Evolutionary conservation across 2,888 invertebrate species (phyloP).

Genomic region (Pristionchus mayeri): DNA sequence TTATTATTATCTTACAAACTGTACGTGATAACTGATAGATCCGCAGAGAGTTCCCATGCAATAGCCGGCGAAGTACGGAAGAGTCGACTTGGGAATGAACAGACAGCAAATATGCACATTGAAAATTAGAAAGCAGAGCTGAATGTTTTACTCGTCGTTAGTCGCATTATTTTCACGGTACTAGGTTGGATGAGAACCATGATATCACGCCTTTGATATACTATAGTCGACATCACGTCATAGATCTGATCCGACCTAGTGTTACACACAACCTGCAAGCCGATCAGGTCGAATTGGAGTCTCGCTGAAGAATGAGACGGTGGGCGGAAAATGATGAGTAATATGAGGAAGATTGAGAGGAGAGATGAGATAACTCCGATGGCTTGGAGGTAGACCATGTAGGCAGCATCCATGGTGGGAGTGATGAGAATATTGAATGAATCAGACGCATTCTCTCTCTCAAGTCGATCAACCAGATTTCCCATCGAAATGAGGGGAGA

Average conservation of each 20-base stretch:
- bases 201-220: too few relatives aligned
- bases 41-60: constrained; percentile 22
- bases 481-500: too few relatives aligned
- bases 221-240: too few relatives aligned
- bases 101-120: constrained; percentile 21
- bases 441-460: not conserved
- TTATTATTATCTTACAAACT: not conserved
- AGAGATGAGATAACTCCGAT: not conserved
- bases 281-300: too few relatives aligned
- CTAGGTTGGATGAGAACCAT: too few relatives aligned
- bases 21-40: not conserved
- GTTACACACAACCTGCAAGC: too few relatives aligned
- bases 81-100: not conserved
- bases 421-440: not conserved
- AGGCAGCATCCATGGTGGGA: not conserved
- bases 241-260: too few relatives aligned
- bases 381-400: not conserved
- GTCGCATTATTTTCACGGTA: too few relatives aligned
- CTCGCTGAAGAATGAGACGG: too few relatives aligned
- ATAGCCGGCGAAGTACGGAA: constrained; percentile 12
- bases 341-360: too few relatives aligned
- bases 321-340: too few relatives aligned
- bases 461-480: not conserved
- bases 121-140: not conserved
- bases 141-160: too few relatives aligned